phyloP scores from a whole-genome alignment of 64 coral and sea anemone species.

The Dendrophyllia cribrosa region DNA sequence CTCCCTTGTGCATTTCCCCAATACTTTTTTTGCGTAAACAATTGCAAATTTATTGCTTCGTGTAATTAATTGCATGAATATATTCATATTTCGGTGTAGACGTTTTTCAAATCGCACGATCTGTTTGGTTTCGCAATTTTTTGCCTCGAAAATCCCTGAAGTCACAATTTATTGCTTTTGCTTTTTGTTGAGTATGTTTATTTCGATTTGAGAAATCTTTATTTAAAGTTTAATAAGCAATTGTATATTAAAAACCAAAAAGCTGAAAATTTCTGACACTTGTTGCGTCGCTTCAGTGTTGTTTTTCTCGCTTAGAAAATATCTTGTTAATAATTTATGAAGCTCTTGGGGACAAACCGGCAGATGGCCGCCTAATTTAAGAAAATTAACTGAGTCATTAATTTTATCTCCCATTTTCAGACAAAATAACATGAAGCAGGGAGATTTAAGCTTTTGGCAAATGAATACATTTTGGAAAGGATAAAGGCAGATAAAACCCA shows the following conservation, averaged over 20 bases:
- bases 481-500: not conserved
- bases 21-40: not conserved
- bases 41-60: not conserved
- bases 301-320: not conserved
- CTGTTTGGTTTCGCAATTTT: not conserved
- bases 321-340: constrained; percentile 35
- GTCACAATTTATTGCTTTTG: too few species aligned
- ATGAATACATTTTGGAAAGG: not conserved
- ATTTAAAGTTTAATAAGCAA: not conserved
- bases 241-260: not conserved
- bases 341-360: not conserved
- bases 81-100: constrained; percentile 18
- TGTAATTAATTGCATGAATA: constrained; percentile 47
- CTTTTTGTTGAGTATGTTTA: not conserved
- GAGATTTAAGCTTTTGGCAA: not conserved
- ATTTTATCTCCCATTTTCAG: constrained; percentile 26
- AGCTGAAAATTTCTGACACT: not conserved
- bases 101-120: not conserved
- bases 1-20: not conserved
- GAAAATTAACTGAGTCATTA: constrained; percentile 21
- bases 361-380: constrained; percentile 9
- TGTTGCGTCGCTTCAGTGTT: constrained; percentile 1
- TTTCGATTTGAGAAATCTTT: not conserved
- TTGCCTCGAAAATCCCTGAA: not conserved
- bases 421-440: constrained; percentile 13